Evolutionary conservation across 2,113 vertebrate genomes (phyloP).

Genomic region (Pseudorasbora parva): DNA sequence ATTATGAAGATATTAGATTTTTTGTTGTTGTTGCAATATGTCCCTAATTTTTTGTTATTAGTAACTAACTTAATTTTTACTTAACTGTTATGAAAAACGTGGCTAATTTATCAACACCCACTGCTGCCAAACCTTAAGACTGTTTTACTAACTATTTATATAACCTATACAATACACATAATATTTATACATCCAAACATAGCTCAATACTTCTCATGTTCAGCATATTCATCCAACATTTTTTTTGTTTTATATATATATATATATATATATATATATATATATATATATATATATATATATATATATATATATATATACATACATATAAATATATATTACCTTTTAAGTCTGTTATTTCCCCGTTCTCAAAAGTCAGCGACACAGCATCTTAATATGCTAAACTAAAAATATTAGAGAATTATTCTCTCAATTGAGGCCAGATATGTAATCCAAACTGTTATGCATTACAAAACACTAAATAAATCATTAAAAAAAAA

Average conservation of each 20-base stretch:
- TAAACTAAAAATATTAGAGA: not conserved
- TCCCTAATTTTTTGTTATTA: not conserved
- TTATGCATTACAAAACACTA: not conserved
- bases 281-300: no score
- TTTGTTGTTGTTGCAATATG: not conserved
- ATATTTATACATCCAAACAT: not conserved
- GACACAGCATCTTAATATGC: not conserved
- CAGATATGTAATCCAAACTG: not conserved
- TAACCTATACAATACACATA: not conserved
- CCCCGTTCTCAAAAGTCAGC: not conserved
- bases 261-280: no score
- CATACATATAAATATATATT: no score
- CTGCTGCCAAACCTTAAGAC: not conserved
- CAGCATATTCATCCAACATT: not conserved
- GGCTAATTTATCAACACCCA: not conserved
- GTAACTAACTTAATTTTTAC: not conserved
- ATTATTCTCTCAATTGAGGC: not conserved
- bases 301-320: no score
- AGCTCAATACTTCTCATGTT: not conserved
- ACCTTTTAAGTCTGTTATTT: not conserved
- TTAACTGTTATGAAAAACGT: not conserved
- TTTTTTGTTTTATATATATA: no score
- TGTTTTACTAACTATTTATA: not conserved
- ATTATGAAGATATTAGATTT: not conserved
- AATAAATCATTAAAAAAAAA: not conserved